Base-by-base conservation (phyloP, 1,140 invertebrate species). In the Dysdera silvatica region DNA sequence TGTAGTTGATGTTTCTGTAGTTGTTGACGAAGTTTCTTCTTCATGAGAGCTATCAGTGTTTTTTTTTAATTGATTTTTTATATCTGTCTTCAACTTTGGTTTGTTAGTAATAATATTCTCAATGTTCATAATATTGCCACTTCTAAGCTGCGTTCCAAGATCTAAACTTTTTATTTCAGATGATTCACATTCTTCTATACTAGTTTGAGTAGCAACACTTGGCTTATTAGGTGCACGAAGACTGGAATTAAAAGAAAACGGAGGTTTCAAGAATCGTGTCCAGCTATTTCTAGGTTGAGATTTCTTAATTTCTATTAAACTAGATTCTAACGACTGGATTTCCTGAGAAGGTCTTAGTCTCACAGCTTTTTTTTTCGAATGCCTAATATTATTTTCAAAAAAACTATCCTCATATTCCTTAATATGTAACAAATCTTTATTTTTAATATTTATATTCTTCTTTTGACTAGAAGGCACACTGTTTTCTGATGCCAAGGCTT, bases 21-120 rank as follows among this genome's bases (percentile, higher is more conserved):
- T 87, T 0, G 85, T 86, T 1, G 85, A 86, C 12, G 84, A 86
- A 2, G 83, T 83, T 67, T 87, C 85, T 70, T 85, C 84, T 71
- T 84, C 83, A 12, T 76, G 78, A 63, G 74, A 78, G 65, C 75
- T 73, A 65, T 74, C 66, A 41, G 51, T 57, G 24, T 45, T 61
- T 66, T 63, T 53, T 63, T 66, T 70, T 28, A 61, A 24, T 62
- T 8, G 52, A 12, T 48, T 62, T 53, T 55, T 4, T 29, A 37
- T 55, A 62, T 49, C 48, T 56, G 18, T 18, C 40, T 48, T 56
- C 60, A 62, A 55, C 56, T 48, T 62, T 16, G 41, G 35, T 56
- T 62, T 49, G 31, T 26, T 48, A 6, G 18, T 43, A 29, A 31
- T 20, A 61, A 31, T 49, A 40, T 56, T 62, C 49, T 62, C 60